Base-by-base conservation (phyloP, 2,888 invertebrate species). In the Eilema depressum region DNA sequence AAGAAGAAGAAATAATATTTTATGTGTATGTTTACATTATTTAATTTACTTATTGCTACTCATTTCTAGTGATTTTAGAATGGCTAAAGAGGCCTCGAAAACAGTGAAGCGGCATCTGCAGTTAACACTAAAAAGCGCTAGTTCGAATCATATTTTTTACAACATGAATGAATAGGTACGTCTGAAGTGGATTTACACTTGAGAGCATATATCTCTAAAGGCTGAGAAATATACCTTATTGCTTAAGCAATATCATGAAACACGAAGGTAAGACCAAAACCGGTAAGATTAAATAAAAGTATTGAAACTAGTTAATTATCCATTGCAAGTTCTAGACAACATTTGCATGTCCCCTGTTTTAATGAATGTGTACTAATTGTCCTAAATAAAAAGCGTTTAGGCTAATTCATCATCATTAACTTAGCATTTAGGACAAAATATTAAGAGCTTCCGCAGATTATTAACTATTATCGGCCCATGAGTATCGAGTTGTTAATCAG, bases 271-370 rank as follows among this genome's bases (percentile, higher is more conserved):
- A 63, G 37, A 7, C 57, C 57, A 33, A 57, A 70, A 57, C 68
- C 70, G 70, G 74, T 75, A 80, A 84, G 78, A 77, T 77, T 53
- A 67, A 82, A 79, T 78, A 78, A 79, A 81, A 73, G 79, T 78
- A 86, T 85, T 78, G 78, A 85, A 86, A 83, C 80, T 82, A 83
- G 72, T 80, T 81, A 86, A 83, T 77, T 85, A 80, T 82, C 80
- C 69, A 68, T 75, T 77, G 83, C 82, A 76, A 73, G 83, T 83
- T 86, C 75, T 76, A 75, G 72, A 37, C 69, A 75, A 69, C 77
- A 78, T 77, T 75, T 73, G 59, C 73, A 75, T 78, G 68, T 70
- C 74, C 66, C 57, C 73, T 61, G 70, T 63, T 71, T 57, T 66
- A 68, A 65, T 30, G 61, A 74, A 47, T 77, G 76, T 75, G 78